phyloP scores from a whole-genome alignment of 2,888 invertebrate genomes.

The Dasypogon diadema region DNA sequence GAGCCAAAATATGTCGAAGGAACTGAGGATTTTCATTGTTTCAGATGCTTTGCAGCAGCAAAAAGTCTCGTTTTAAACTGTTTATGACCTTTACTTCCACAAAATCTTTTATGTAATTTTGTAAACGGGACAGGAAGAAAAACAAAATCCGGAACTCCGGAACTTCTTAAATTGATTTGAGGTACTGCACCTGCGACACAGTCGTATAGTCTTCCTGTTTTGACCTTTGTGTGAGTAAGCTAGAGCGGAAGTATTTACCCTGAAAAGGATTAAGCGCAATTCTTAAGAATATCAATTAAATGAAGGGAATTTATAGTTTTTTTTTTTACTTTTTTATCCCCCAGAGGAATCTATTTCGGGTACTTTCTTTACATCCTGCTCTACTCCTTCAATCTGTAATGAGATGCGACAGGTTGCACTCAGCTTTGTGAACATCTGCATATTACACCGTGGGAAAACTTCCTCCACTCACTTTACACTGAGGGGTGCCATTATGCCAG shows the following conservation, averaged over 20 bases:
- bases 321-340: neutral
- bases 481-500: slow-evolving; percentile 26
- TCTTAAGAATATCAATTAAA: no score
- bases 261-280: neutral
- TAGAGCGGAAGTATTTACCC: neutral
- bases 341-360: neutral
- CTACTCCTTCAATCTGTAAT: slow-evolving; percentile 16
- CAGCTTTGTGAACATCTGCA: slow-evolving; percentile 44
- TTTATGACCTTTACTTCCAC: slow-evolving; percentile 46
- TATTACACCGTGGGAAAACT: slow-evolving; percentile 44
- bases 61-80: slow-evolving; percentile 13
- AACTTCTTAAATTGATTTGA: slow-evolving; percentile 20
- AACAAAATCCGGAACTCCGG: slow-evolving; percentile 39
- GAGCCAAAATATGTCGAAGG: neutral
- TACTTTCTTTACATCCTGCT: slow-evolving; percentile 24
- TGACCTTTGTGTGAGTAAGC: neutral
- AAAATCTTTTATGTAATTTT: slow-evolving; percentile 15
- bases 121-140: slow-evolving; percentile 38
- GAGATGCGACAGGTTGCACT: slow-evolving; percentile 31
- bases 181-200: slow-evolving; percentile 1
- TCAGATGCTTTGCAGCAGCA: slow-evolving; percentile 16
- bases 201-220: neutral
- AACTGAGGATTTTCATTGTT: slow-evolving; percentile 3
- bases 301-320: neutral
- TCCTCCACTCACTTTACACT: neutral